Evolutionary conservation across 2,113 vertebrate species (phyloP).

Genomic region (Pangasianodon hypophthalmus): DNA sequence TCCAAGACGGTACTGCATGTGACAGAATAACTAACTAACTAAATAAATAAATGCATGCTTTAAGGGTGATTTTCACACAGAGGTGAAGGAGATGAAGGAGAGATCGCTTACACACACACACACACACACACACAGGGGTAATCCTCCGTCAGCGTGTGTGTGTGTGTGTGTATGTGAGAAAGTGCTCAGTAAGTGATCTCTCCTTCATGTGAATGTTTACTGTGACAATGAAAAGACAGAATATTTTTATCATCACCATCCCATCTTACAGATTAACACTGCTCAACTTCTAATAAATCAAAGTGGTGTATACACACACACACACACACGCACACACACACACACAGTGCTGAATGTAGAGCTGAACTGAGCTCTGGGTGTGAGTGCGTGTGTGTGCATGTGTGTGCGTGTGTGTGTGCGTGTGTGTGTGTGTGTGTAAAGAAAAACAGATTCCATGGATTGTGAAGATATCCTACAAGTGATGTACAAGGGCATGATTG

Average conservation of each 20-base stretch:
- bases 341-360: not conserved
- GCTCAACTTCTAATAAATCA: not conserved
- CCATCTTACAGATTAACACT: not conserved
- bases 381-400: too few relatives aligned
- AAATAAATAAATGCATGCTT: too few relatives aligned
- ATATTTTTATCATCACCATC: not conserved
- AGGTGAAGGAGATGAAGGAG: too few relatives aligned
- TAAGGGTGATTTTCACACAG: too few relatives aligned
- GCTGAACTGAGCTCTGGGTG: too few relatives aligned
- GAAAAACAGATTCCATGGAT: not conserved
- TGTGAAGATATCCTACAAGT: too few relatives aligned
- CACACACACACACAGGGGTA: conserved; percentile 19
- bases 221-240: not conserved
- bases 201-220: not conserved
- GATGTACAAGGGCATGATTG: not conserved
- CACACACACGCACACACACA: too few relatives aligned
- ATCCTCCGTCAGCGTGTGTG: conserved; percentile 8
- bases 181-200: not conserved
- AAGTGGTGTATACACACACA: not conserved
- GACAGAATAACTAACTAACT: too few relatives aligned
- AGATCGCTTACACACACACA: not conserved
- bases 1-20: too few relatives aligned
- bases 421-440: too few relatives aligned
- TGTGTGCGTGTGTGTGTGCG: too few relatives aligned
- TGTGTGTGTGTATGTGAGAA: not conserved